Percentiles rank a stretch among this genome's conserved stretches.
These are phyloP conservation scores for Astropecten irregularis DNA, from an alignment of 53 echinoderm and acorn worm species.

Conservation along the genomic window DNA sequence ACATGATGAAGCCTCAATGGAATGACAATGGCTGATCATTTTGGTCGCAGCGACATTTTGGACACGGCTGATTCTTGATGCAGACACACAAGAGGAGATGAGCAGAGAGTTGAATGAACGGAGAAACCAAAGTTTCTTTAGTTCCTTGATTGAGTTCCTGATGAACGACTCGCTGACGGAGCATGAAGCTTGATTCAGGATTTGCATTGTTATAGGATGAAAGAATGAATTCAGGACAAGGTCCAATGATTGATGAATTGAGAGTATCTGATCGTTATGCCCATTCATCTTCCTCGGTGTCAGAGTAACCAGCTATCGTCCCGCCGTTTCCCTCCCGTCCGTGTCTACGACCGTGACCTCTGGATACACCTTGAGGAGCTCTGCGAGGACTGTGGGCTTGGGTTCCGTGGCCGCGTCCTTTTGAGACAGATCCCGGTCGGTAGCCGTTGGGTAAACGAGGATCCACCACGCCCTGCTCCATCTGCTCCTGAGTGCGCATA, in stretches of 20 bases:
- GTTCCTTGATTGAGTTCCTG: no score
- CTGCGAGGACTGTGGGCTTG: constrained; percentile 91
- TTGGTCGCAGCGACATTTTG: no score
- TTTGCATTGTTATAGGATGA: constrained; percentile 32
- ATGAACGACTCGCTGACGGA: no score
- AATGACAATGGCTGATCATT: no score
- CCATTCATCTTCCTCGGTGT: constrained; percentile 89
- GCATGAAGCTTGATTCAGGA: not conserved
- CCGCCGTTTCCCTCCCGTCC: constrained; percentile 79
- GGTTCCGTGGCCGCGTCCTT: constrained; percentile 95
- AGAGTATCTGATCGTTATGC: constrained; percentile 56
- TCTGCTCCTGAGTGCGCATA: constrained; percentile 74
- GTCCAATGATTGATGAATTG: no score
- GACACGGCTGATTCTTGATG: no score
- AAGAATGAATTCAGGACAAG: not conserved
- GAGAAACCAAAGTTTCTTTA: no score
- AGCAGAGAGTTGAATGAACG: no score
- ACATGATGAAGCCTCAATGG: no score
- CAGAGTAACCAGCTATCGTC: constrained; percentile 77
- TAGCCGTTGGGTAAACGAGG: constrained; percentile 90
- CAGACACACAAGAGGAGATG: no score
- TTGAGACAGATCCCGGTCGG: constrained; percentile 79
- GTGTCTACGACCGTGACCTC: constrained; percentile 82
- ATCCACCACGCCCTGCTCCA: constrained; percentile 57
- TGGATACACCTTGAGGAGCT: constrained; percentile 76